Base-by-base conservation (phyloP, 2,888 invertebrate species). In the Sminthurides aquaticus region DNA sequence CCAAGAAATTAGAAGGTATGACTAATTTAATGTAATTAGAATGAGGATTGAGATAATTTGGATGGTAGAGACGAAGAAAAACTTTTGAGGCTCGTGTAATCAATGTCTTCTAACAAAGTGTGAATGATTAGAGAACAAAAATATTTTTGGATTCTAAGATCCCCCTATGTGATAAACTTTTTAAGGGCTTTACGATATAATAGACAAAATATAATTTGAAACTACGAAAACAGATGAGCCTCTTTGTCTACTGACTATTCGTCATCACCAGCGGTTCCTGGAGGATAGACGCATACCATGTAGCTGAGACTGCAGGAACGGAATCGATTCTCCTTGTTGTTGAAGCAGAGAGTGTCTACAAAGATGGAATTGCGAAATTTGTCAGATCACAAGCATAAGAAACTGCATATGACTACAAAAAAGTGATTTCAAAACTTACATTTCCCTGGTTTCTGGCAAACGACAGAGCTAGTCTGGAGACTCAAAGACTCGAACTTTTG, bases 301-400 rank as follows among this genome's bases (percentile, higher is more conserved):
- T 73, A 73, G 63, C 69, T 71, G 56, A 73, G 65, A 52, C 70
- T 69, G 65, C 66, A 66, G 58, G 72, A 71, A 56, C 72, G 70
- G 64, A 73, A 70, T 57, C 69, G 67, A 64, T 70, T 73, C 60
- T 72, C 71, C 62, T 71, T 71, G 66, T 71, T 73, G 69, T 73
- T 73, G 67, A 73, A 71, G 66, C 71, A 70, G 56, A 71, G 64
- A 62, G 73, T 71, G 67, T 73, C 72, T 71, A 57, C 24, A 22
- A 48, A 48, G 22, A n/a, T 3, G 26, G 25, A 43, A 49, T 48
- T 28, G 18, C 34, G 28, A n/a, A n/a, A 5, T 57, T 57, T 5
- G 25, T n/a, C 5, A 26, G 48, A 67, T 64, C 43, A 49, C 22
- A 62, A n/a, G n/a, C n/a, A n/a, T n/a, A n/a, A n/a, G n/a, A n/a